Evolutionary conservation across 2,888 invertebrate genomes (phyloP).

Genomic region (Idaea dimidiata): DNA sequence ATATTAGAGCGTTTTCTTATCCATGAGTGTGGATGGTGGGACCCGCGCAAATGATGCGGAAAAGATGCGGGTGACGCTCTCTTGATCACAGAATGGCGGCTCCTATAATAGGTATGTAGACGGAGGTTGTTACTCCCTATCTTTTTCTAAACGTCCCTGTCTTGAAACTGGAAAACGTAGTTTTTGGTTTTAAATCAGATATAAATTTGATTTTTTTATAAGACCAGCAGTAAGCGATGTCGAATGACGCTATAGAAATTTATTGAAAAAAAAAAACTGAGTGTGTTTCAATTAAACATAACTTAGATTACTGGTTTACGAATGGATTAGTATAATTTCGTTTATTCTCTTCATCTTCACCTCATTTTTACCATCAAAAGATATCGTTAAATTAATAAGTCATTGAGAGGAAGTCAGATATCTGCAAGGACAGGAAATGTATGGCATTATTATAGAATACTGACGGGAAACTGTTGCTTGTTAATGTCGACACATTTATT

Average conservation of each 20-base stretch:
- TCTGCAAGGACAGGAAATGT: constrained; percentile 37
- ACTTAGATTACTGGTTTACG: no score
- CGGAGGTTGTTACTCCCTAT: neutral
- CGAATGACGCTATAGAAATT: no score
- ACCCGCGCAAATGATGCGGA: constrained; percentile 69
- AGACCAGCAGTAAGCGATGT: neutral
- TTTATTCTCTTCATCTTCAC: neutral
- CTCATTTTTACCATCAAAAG: constrained; percentile 40
- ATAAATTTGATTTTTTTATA: neutral
- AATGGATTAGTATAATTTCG: neutral
- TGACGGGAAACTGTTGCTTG: constrained; percentile 4
- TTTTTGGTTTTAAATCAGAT: neutral
- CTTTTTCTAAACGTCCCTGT: neutral
- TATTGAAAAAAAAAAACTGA: no score
- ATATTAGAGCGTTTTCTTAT: constrained; percentile 52
- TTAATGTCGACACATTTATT: neutral
- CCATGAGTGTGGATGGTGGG: constrained; percentile 43
- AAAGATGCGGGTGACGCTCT: constrained; percentile 63
- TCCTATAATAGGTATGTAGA: neutral
- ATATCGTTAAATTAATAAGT: constrained; percentile 58
- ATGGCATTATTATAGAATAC: neutral
- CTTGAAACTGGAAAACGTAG: neutral
- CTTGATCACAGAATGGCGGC: constrained; percentile 53
- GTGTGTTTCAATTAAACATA: no score
- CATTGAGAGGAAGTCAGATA: constrained; percentile 46